These are phyloP conservation scores for Drosophila ficusphila DNA, from an alignment of 1,140 invertebrate genomes.

Conservation along the genomic window DNA sequence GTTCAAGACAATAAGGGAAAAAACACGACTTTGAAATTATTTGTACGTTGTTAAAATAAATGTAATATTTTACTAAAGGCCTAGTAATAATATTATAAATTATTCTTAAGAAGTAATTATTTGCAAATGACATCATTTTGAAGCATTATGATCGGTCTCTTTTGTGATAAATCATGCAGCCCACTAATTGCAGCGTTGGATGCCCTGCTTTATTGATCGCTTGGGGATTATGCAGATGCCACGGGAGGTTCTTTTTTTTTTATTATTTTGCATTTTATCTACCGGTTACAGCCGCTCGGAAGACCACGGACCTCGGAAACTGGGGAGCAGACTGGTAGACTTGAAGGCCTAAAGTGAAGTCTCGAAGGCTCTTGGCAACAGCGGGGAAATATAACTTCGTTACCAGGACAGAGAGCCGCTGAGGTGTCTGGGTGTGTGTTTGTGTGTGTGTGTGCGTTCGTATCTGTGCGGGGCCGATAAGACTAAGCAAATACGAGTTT, in stretches of 20 bases:
- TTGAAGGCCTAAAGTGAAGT: conserved; percentile 27
- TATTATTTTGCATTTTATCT: conserved; percentile 35
- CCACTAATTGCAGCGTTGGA: conserved; percentile 20
- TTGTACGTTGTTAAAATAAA: too few species aligned
- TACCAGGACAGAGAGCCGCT: conserved; percentile 19
- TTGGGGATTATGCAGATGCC: conserved; percentile 36
- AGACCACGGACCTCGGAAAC: conserved; percentile 7
- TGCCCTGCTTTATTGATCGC: conserved; percentile 25
- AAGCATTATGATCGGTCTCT: conserved; percentile 11
- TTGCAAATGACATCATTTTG: neutral
- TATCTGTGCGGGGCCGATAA: conserved; percentile 50
- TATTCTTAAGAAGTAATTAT: neutral
- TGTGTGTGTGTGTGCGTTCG: conserved; percentile 13
- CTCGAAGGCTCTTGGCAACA: conserved; percentile 51
- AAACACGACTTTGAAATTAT: too few species aligned
- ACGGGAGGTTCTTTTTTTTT: neutral
- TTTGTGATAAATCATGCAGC: conserved; percentile 26
- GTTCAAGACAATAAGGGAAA: too few species aligned
- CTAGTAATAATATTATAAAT: too few species aligned
- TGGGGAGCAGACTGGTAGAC: conserved; percentile 22
- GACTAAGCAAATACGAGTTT: conserved; percentile 77
- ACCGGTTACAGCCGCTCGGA: conserved; percentile 21
- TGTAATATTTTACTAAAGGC: too few species aligned
- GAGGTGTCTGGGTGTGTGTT: conserved; percentile 25
- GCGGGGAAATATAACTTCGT: conserved; percentile 40